These are phyloP conservation scores for Ametastegia equiseti DNA, from an alignment of 2,888 invertebrate species.

Conservation along the genomic window DNA sequence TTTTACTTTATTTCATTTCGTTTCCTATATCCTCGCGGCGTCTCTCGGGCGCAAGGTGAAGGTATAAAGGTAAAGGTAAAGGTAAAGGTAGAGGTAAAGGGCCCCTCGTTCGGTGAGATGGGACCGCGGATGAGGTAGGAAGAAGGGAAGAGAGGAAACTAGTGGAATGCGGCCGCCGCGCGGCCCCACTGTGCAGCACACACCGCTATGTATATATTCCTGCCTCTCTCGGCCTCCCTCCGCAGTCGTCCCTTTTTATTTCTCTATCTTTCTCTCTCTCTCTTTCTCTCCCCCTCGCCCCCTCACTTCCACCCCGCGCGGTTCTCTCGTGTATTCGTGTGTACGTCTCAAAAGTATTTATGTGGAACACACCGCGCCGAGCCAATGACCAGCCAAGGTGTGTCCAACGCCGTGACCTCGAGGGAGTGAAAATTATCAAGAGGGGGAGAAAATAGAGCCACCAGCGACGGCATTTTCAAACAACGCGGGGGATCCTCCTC, in stretches of 20 bases:
- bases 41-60: too few relatives aligned
- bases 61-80: too few relatives aligned
- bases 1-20: background rate
- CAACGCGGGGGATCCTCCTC: slow-evolving; percentile 36
- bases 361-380: slow-evolving; percentile 68
- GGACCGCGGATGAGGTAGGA: slow-evolving; percentile 26
- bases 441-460: slow-evolving; percentile 16
- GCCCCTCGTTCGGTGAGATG: slow-evolving; percentile 32
- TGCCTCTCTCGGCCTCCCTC: slow-evolving; percentile 18
- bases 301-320: slow-evolving; percentile 52
- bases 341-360: slow-evolving; percentile 71
- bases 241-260: slow-evolving; percentile 19
- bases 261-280: slow-evolving; percentile 23
- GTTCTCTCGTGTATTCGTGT: slow-evolving; percentile 54
- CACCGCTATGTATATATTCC: slow-evolving; percentile 26
- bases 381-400: slow-evolving; percentile 45
- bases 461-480: slow-evolving; percentile 33
- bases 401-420: slow-evolving; percentile 16
- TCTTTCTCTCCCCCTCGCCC: slow-evolving; percentile 43
- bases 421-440: background rate
- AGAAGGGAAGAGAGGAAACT: slow-evolving; percentile 29
- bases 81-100: slow-evolving; percentile 27
- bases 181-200: slow-evolving; percentile 33
- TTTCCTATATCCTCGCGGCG: background rate
- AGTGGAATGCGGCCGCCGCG: slow-evolving; percentile 47